phyloP scores from a whole-genome alignment of 2,888 invertebrate genomes.

The Nephrotoma guestfalica region DNA sequence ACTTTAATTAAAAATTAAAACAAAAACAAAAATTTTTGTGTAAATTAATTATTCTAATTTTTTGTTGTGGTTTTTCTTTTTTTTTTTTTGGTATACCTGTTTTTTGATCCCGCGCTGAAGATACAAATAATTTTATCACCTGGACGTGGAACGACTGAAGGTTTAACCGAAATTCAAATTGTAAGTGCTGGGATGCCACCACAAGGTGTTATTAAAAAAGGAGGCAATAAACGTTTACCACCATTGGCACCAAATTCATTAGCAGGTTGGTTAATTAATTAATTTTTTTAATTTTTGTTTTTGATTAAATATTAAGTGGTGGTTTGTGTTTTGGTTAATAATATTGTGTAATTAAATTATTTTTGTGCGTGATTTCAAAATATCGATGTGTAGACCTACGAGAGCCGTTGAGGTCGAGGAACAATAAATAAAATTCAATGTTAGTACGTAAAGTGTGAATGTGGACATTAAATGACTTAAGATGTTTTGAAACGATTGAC shows the following conservation, averaged over 20 bases:
- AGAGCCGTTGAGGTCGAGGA: not conserved
- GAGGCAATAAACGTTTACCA: not conserved
- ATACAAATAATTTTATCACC: not conserved
- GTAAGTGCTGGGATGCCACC: not conserved
- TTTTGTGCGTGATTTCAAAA: not conserved
- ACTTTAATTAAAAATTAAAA: not conserved
- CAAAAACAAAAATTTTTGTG: not conserved
- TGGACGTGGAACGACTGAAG: not conserved
- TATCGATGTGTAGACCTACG: not conserved
- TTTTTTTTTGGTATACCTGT: not conserved
- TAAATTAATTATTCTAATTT: not conserved
- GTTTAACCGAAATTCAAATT: conserved; percentile 2
- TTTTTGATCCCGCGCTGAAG: not conserved
- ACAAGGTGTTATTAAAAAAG: not conserved
- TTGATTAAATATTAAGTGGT: not conserved
- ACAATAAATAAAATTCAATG: too few relatives aligned
- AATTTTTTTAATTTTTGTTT: not conserved
- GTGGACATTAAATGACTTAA: not conserved
- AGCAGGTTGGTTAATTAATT: not conserved
- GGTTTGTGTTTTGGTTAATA: not conserved
- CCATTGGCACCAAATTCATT: not conserved
- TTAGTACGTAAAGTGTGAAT: too few relatives aligned
- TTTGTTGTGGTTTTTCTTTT: not conserved
- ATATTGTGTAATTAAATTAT: not conserved
- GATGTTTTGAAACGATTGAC: not conserved